These are phyloP conservation scores for Aurelia aurita complex sp. Pacific DNA, from an alignment of 30 jellyfish, hydroid and myxozoan species.

Conservation along the genomic window DNA sequence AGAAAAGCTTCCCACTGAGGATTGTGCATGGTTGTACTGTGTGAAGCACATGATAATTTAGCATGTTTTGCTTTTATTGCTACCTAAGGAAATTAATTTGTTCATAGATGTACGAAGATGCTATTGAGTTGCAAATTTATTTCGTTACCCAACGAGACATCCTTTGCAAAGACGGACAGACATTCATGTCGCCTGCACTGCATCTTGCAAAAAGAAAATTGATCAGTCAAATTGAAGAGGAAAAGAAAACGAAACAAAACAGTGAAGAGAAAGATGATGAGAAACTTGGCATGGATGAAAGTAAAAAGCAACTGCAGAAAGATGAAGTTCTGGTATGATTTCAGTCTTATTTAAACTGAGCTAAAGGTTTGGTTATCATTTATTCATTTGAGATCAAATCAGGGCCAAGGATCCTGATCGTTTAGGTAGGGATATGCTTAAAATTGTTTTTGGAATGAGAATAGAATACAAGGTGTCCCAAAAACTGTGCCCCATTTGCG, in stretches of 20 bases:
- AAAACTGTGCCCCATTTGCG: no score
- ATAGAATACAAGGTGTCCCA: no score
- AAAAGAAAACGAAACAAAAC: constrained; percentile 69
- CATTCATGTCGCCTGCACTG: constrained; percentile 83
- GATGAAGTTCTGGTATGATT: constrained; percentile 71
- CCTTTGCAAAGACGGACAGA: constrained; percentile 89
- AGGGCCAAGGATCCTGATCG: no score
- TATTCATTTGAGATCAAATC: no score
- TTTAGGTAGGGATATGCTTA: no score
- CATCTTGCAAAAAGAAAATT: constrained; percentile 62
- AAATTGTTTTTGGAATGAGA: no score
- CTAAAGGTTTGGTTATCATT: no score
- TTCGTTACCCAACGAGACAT: constrained; percentile 83
- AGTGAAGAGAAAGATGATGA: constrained; percentile 75
- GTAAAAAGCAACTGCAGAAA: constrained; percentile 30
- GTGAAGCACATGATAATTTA: no score
- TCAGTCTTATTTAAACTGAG: background rate
- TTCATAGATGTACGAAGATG: constrained; percentile 92
- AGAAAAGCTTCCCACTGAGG: no score
- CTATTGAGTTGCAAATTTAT: constrained; percentile 80
- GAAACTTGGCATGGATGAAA: constrained; percentile 50
- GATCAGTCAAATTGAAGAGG: constrained; percentile 81
- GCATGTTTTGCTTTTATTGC: no score
- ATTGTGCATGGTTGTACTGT: no score
- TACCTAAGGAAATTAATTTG: background rate